These are phyloP conservation scores for Stenichneumon culpator DNA, from an alignment of 2,888 invertebrate genomes.

Conservation along the genomic window DNA sequence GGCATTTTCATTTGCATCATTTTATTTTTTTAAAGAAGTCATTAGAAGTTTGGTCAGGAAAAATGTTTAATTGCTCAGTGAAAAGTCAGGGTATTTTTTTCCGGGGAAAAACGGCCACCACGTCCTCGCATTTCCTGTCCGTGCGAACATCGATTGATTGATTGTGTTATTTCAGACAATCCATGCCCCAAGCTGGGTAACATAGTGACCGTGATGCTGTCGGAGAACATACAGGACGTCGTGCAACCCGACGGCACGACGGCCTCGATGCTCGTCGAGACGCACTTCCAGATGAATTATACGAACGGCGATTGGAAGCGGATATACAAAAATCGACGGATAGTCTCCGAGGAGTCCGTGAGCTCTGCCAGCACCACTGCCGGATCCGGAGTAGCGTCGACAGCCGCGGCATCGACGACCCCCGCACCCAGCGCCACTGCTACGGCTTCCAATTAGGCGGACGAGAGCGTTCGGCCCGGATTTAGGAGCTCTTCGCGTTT, in stretches of 20 bases:
- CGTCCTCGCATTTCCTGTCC: not conserved
- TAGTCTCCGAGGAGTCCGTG: slow-evolving; percentile 86
- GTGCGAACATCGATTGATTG: not conserved
- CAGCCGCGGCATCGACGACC: slow-evolving; percentile 78
- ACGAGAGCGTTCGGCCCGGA: slow-evolving; percentile 22
- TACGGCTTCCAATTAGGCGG: slow-evolving; percentile 76
- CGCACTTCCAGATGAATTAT: slow-evolving; percentile 99
- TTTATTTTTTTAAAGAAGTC: too few relatives aligned
- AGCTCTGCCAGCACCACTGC: slow-evolving; percentile 71
- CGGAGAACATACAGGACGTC: slow-evolving; percentile 96
- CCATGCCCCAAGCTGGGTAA: slow-evolving; percentile 99
- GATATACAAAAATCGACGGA: slow-evolving; percentile 95
- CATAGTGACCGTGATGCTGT: slow-evolving; percentile 97
- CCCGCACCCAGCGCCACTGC: slow-evolving; percentile 76
- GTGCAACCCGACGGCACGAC: slow-evolving; percentile 94
- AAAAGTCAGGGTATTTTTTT: too few relatives aligned
- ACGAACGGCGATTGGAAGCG: slow-evolving; percentile 98
- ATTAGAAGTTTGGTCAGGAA: too few relatives aligned
- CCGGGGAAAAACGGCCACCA: too few relatives aligned
- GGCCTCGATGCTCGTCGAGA: slow-evolving; percentile 93
- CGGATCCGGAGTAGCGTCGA: slow-evolving; percentile 73
- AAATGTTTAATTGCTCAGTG: too few relatives aligned
- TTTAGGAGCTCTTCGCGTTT: slow-evolving; percentile 13
- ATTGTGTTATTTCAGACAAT: slow-evolving; percentile 89
- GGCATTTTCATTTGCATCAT: too few relatives aligned